Base-by-base conservation (phyloP, 2,888 invertebrate species). In the Agapostemon virescens region DNA sequence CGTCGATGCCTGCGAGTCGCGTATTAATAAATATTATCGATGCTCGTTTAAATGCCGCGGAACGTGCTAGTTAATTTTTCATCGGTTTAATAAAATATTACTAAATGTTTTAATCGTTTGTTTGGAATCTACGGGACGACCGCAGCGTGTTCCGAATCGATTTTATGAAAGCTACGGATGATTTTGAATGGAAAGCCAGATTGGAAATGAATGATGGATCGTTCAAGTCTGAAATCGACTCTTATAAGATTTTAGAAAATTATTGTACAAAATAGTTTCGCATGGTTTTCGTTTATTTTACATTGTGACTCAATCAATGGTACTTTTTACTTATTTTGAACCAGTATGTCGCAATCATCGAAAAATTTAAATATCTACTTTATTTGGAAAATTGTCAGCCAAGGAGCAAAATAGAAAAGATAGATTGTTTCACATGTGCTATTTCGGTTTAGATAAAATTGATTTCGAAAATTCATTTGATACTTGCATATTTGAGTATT, bases 11-110 rank as follows among this genome's bases (percentile, higher is more conserved):
- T 6, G 17, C 15, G 55, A 55, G 26, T 55, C 55, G 20, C n/a
- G n/a, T 49, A 49, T 49, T 49, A 49, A 49, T 49, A 49, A 49
- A 49, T 49, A 20, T 49, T 49, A 49, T 49, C 49, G 49, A 49
- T 49, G n/a, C n/a, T 49, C 49, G 49, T 49, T 49, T 49, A 49
- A 49, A 49, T n/a, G 49, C n/a, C n/a, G 11, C n/a, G 11, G 0
- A 49, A 49, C n/a, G 11, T 11, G n/a, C 49, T 2, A 49, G n/a
- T 49, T 49, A 49, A 49, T 49, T 49, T 49, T n/a, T n/a, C 11
- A 49, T 49, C 20, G 11, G 11, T n/a, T 49, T 3, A 49, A n/a
- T 49, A 49, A 49, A 49, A 49, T 49, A 49, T 49, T 3, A n/a
- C n/a, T 2, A 45, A 45, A 45, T 9, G 49, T 2, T n/a, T 49